A percentile compares a stretch with the other conserved stretches of the same genome.
phyloP scores from a whole-genome alignment of 37 sponge, comb jelly and placozoan species.

The Crambe crambe region DNA sequence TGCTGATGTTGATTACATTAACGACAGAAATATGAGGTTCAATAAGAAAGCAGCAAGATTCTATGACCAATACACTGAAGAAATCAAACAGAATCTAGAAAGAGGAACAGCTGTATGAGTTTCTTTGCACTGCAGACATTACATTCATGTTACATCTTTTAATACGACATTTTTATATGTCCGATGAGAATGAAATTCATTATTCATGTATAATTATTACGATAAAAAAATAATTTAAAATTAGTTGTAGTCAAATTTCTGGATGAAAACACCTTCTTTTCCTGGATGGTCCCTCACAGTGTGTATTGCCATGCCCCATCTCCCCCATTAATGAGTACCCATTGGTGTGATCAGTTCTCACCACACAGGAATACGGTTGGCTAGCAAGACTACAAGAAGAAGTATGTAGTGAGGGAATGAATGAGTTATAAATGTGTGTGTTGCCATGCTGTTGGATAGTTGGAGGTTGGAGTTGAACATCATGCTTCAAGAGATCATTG shows the following conservation, averaged over 20 bases:
- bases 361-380: not conserved
- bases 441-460: not conserved
- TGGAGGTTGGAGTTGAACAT: no score
- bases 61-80: slow-evolving; percentile 96
- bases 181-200: no score
- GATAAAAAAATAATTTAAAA: no score
- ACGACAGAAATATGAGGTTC: slow-evolving; percentile 96
- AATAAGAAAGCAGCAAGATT: slow-evolving; percentile 95
- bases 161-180: no score
- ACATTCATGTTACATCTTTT: no score
- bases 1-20: slow-evolving; percentile 97
- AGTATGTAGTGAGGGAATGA: no score
- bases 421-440: no score
- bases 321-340: not conserved
- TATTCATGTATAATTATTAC: no score
- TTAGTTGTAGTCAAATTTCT: not conserved
- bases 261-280: slow-evolving; percentile 13
- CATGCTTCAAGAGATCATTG: not conserved
- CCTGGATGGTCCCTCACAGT: slow-evolving; percentile 20
- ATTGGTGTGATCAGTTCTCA: not conserved
- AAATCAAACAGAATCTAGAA: slow-evolving; percentile 98
- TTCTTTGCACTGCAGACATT: no score
- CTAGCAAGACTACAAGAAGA: not conserved
- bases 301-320: not conserved
- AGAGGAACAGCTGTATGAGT: slow-evolving; percentile 97